These are phyloP conservation scores for Ceratosolen fusciceps DNA, from an alignment of 1,140 invertebrate species.

Conservation along the genomic window DNA sequence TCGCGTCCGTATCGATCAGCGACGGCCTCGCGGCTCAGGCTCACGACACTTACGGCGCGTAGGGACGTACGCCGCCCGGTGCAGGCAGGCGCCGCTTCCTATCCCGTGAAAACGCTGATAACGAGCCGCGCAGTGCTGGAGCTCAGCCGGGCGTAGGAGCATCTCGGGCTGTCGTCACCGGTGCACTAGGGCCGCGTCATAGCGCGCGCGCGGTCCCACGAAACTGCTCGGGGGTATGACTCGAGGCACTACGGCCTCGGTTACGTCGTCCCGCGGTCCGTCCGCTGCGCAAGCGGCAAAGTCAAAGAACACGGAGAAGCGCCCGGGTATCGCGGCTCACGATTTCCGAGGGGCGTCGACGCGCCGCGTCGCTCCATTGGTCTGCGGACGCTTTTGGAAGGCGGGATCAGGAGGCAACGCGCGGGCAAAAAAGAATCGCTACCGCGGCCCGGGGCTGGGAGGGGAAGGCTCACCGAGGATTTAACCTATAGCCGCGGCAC, in stretches of 20 bases:
- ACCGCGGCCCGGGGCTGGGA: background rate
- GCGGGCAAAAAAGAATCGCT: background rate
- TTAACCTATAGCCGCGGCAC: slow-evolving; percentile 71
- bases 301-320: slow-evolving; percentile 43
- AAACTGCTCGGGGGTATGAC: no score
- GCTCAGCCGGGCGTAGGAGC: background rate
- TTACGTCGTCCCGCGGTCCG: background rate
- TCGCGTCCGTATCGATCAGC: background rate
- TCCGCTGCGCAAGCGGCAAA: slow-evolving; percentile 40
- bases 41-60: background rate
- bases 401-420: slow-evolving; percentile 70
- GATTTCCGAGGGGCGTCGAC: slow-evolving; percentile 58
- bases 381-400: slow-evolving; percentile 65
- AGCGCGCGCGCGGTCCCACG: background rate
- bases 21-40: no score
- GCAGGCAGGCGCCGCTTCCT: no score
- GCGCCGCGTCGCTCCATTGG: slow-evolving; percentile 36
- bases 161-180: background rate
- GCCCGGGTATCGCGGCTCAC: slow-evolving; percentile 30
- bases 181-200: background rate
- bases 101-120: background rate
- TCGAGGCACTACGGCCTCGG: background rate
- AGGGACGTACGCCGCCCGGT: background rate
- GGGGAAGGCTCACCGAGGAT: slow-evolving; percentile 62
- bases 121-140: background rate